phyloP scores from a whole-genome alignment of 2,797 vertebrate genomes.

The Sebastes ruberrimus region DNA sequence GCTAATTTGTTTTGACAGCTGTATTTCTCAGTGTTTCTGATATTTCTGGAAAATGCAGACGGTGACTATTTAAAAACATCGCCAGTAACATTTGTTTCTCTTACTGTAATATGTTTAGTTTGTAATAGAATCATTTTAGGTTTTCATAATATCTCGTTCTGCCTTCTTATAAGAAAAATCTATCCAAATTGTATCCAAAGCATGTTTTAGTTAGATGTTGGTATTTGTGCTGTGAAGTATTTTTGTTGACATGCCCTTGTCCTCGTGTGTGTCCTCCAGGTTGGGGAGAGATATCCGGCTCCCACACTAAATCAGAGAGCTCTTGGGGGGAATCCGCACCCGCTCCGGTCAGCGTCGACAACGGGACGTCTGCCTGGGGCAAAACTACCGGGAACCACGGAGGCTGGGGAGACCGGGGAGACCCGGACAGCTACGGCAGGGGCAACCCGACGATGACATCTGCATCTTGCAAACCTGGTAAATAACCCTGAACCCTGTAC shows the following conservation, averaged over 20 bases:
- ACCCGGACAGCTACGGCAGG: slow-evolving; percentile 84
- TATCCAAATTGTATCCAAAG: not conserved
- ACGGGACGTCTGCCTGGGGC: slow-evolving; percentile 95
- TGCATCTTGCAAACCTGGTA: slow-evolving; percentile 90
- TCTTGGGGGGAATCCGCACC: slow-evolving; percentile 88
- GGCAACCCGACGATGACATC: slow-evolving; percentile 86
- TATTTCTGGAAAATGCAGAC: not conserved
- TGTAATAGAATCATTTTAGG: not conserved
- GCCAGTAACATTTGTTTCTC: not conserved
- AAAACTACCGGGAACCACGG: slow-evolving; percentile 87
- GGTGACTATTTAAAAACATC: not conserved
- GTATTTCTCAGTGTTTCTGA: not conserved
- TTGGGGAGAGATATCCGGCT: slow-evolving; percentile 87
- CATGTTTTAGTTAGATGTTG: not conserved
- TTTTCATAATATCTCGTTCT: not conserved
- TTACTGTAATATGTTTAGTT: not conserved
- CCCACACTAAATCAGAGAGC: slow-evolving; percentile 81
- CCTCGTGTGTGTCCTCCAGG: slow-evolving; percentile 79
- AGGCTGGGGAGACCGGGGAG: slow-evolving; percentile 88
- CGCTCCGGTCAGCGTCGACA: slow-evolving; percentile 90
- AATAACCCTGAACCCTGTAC: slow-evolving; percentile 24
- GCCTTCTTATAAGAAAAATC: not conserved
- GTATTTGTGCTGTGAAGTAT: not conserved
- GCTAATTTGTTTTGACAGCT: not conserved
- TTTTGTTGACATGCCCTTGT: not conserved